A percentile compares a stretch with the other conserved stretches of the same genome.
Conservation (phyloP, 2,113 vertebrate genomes). For the Morone chrysops region DNA sequence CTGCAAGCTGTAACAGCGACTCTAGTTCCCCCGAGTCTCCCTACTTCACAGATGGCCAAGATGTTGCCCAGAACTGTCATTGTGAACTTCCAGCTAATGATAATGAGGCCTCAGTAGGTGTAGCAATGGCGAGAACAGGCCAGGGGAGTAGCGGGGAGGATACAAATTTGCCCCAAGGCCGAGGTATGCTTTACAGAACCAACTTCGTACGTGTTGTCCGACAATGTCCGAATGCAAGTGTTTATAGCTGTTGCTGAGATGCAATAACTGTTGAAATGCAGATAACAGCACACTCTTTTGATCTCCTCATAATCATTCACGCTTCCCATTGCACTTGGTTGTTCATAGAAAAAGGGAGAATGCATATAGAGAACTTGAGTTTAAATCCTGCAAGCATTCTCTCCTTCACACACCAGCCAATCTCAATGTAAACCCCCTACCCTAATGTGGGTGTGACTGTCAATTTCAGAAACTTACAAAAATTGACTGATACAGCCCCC, state of each 20-base stretch:
- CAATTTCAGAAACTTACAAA: neutral
- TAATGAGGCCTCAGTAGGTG: neutral
- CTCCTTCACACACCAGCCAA: neutral
- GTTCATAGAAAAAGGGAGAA: neutral
- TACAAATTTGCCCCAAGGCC: neutral
- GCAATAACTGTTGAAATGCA: neutral
- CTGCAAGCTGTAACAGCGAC: neutral
- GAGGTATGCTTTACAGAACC: neutral
- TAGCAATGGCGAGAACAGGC: neutral
- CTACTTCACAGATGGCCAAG: neutral
- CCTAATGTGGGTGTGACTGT: neutral
- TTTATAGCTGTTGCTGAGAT: neutral
- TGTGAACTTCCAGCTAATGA: neutral
- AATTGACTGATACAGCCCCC: too few relatives aligned
- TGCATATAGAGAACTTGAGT: neutral
- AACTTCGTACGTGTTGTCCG: neutral
- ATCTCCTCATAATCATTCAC: neutral
- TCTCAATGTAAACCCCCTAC: neutral
- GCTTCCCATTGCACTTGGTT: neutral
- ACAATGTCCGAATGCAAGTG: neutral
- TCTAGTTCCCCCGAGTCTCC: neutral
- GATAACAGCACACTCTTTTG: neutral
- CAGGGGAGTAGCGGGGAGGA: neutral
- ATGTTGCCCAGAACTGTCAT: neutral
- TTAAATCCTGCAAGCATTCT: neutral